Evolutionary conservation across 2,113 vertebrate genomes (phyloP).

Genomic region (Saguinus midas): DNA sequence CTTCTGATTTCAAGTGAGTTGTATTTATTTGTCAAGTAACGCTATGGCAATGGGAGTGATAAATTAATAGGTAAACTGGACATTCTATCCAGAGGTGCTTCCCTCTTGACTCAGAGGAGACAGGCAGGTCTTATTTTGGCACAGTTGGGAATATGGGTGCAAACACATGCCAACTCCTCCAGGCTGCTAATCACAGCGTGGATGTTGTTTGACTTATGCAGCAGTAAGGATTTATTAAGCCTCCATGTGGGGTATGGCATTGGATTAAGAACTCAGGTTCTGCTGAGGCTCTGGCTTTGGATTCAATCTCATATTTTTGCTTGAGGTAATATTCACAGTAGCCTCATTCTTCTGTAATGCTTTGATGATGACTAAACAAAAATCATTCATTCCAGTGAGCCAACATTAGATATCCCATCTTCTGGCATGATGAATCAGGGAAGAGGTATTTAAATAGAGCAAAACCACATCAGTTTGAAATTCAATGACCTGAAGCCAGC

Average conservation of each 20-base stretch:
- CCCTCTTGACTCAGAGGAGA: not conserved
- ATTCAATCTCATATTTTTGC: not conserved
- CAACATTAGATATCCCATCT: not conserved
- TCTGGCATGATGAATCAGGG: not conserved
- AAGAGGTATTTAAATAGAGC: constrained; percentile 36
- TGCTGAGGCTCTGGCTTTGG: not conserved
- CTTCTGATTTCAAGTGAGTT: not conserved
- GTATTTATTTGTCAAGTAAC: not conserved
- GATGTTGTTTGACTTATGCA: not conserved
- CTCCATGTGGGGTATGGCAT: not conserved
- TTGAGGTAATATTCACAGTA: not conserved
- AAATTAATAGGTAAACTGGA: not conserved
- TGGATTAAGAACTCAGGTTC: constrained; percentile 40
- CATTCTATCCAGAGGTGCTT: not conserved
- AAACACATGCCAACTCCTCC: not conserved
- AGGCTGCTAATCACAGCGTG: not conserved
- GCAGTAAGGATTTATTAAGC: not conserved
- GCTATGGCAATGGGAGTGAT: not conserved
- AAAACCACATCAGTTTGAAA: constrained; percentile 8
- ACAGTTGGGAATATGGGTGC: not conserved
- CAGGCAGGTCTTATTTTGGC: not conserved
- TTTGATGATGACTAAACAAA: not conserved
- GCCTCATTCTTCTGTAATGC: not conserved
- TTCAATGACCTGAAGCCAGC: not conserved
- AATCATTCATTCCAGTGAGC: not conserved